Percentiles rank a stretch among this genome's conserved stretches.
Evolutionary conservation across 2,797 vertebrate species (phyloP).

Genomic region (Chromobotia macracanthus): DNA sequence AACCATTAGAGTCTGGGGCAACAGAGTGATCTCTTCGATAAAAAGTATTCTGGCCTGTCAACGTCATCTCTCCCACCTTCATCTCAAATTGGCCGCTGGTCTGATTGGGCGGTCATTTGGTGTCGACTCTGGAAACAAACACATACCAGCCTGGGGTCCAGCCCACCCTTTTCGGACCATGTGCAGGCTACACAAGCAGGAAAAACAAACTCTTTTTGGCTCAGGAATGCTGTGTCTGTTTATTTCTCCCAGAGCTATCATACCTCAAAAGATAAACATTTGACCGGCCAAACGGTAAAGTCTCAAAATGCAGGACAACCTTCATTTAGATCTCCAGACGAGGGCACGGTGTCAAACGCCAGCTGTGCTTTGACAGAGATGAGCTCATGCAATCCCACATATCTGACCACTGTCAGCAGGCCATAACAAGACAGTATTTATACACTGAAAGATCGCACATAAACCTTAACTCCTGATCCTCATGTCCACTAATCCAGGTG

Average conservation of each 20-base stretch:
- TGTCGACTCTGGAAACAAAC: constrained; percentile 55
- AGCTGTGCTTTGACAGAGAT: constrained; percentile 41
- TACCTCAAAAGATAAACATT: constrained; percentile 32
- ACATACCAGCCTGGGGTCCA: constrained; percentile 57
- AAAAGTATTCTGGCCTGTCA: constrained; percentile 50
- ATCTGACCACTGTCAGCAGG: constrained; percentile 60
- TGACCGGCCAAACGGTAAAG: constrained; percentile 12
- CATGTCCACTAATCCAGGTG: too few relatives aligned
- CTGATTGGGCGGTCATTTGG: constrained; percentile 54
- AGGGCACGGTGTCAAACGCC: neutral
- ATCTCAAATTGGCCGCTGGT: constrained; percentile 49
- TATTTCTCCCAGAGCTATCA: constrained; percentile 20
- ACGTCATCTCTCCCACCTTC: constrained; percentile 41
- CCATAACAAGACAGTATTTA: constrained; percentile 60
- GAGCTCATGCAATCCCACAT: constrained; percentile 54
- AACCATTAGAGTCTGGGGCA: constrained; percentile 45
- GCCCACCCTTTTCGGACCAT: constrained; percentile 3
- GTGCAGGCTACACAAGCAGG: constrained; percentile 46
- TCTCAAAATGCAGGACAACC: constrained; percentile 2
- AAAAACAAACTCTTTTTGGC: constrained; percentile 61
- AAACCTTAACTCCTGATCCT: constrained; percentile 34
- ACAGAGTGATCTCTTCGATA: constrained; percentile 62
- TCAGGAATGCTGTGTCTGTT: constrained; percentile 24
- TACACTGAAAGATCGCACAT: constrained; percentile 41
- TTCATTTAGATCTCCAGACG: constrained; percentile 37